A percentile compares a stretch with the other conserved stretches of the same genome.
Conservation (phyloP, 37 sponge, comb jelly and placozoan species). For the Mnemiopsis leidyi region DNA sequence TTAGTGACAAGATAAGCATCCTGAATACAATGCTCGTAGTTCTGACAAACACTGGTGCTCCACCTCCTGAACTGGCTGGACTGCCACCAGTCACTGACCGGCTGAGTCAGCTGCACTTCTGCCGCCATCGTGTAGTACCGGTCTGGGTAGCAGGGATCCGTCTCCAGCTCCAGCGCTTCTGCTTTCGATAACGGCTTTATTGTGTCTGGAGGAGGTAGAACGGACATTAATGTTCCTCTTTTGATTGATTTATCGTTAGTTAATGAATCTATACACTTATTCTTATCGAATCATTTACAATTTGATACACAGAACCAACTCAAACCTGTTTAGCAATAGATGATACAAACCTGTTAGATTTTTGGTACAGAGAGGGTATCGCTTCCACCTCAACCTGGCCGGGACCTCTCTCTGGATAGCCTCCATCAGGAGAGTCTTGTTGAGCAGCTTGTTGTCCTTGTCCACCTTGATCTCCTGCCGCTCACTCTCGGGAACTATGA, state of each 20-base stretch:
- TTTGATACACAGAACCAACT: too few relatives aligned
- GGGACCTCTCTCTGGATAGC: conserved; percentile 16
- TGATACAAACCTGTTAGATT: conserved; percentile 12
- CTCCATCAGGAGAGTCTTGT: conserved; percentile 2
- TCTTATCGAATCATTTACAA: too few relatives aligned
- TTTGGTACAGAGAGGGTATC: conserved; percentile 21
- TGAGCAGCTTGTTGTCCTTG: neutral
- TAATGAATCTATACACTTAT: too few relatives aligned
- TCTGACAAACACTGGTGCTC: neutral
- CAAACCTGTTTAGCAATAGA: too few relatives aligned
- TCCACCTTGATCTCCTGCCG: neutral
- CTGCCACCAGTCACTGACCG: conserved; percentile 1
- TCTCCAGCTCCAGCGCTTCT: neutral
- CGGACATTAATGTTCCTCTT: too few relatives aligned
- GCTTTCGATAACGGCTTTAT: neutral
- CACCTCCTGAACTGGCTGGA: neutral
- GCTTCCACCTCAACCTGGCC: neutral
- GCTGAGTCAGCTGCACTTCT: neutral
- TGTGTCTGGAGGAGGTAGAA: neutral
- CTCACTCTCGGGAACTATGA: conserved; percentile 22
- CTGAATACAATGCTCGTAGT: neutral
- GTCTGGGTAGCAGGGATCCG: conserved; percentile 30
- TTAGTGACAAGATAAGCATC: conserved; percentile 39
- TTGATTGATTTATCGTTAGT: too few relatives aligned
- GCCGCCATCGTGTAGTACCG: conserved; percentile 31